Base-by-base conservation (phyloP, 2,113 vertebrate genomes). In the Philantomba maxwellii region DNA sequence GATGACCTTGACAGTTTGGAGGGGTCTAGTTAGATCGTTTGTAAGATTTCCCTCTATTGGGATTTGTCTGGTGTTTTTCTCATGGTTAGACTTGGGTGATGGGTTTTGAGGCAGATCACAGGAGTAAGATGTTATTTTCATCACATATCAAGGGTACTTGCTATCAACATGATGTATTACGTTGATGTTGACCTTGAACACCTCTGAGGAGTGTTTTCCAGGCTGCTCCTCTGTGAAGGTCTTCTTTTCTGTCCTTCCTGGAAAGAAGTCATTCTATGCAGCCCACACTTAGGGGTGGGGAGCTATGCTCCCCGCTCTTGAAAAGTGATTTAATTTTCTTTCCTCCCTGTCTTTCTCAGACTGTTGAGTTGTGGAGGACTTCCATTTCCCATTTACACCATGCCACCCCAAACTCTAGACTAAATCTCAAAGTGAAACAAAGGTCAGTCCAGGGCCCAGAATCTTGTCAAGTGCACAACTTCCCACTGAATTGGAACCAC, bases 81-180 rank as follows among this genome's bases (percentile, higher is more conserved):
- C 45, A 0, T 1, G 13, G 43, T 53, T 6, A n/a, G 26, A 36
- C 49, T 55, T 39, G 78, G 30, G 26, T 33, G 17, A 0, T 3
- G 7, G 30, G 36, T 43, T 81, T 60, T 28, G 1, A 25, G 39
- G 36, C 33, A 3, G 49, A 19, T 1, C 21, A 3, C 26, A 6
- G 77, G n/a, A 26, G 25, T 6, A 3, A 85, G 45, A 51, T 8
- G 12, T 17, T 30, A 2, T 23, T 80, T 49, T 39, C 53, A 10
- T 77, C 26, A 19, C 23, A 4, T 11, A 21, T 60, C 43, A 17
- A 77, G 70, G 49, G 58, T 6, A 36, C 43, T 30, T 17, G 39
- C 66, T 16, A 14, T 28, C 62, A n/a, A 2, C 36, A 21, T 7
- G 55, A 17, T 11, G 11, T 49, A 45, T 64, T 23, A 4, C 33